Evolutionary conservation across 1,140 invertebrate genomes (phyloP), one percentile per base, ranked within the genome.

Genomic region (Cydia fagiglandana): DNA sequence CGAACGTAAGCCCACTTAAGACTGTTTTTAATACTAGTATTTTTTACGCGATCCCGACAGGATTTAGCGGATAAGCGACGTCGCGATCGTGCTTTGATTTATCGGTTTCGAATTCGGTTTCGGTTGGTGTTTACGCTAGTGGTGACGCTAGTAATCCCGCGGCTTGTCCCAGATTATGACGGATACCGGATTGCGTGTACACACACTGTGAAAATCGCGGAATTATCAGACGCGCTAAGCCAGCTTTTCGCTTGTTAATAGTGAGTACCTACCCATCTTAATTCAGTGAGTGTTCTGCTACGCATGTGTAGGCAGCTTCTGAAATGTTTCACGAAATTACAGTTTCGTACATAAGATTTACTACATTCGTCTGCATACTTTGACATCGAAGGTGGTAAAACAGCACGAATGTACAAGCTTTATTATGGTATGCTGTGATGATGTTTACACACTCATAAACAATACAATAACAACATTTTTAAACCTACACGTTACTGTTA

Each of bases 11-110:
- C 91, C 90, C 90, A 91, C 90, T 93, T 93, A 93, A 93, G 89
- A 91, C 90, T 91, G 89, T 92, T 91, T 93, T 91, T 91, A 93
- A 91, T 91, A 93, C 91, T 91, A 91, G 88, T 93, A 91, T 93
- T 93, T 93, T 93, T 93, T 91, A 91, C 91, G 89, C 89, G 90
- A 91, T 91, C 88, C 89, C 87, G 90, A 86, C 89, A 90, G 89
- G 90, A 90, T 91, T 92, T 92, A 91, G 85, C 90, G 91, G 91
- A 90, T 91, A 89, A 86, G 82, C 86, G 85, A 80, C 85, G 88
- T 87, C 87, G 84, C 86, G 87, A 88, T 89, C 88, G 91, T 86
- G 88, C 88, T 92, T 90, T 91, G 91, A 92, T 91, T 92, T 92
- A 92, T 92, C 88, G 88, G 86, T 88, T 89, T 90, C 88, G 87